Evolutionary conservation across 1,140 invertebrate species (phyloP), one percentile per base, ranked within the genome.

Genomic region (Steinernema feltiae): DNA sequence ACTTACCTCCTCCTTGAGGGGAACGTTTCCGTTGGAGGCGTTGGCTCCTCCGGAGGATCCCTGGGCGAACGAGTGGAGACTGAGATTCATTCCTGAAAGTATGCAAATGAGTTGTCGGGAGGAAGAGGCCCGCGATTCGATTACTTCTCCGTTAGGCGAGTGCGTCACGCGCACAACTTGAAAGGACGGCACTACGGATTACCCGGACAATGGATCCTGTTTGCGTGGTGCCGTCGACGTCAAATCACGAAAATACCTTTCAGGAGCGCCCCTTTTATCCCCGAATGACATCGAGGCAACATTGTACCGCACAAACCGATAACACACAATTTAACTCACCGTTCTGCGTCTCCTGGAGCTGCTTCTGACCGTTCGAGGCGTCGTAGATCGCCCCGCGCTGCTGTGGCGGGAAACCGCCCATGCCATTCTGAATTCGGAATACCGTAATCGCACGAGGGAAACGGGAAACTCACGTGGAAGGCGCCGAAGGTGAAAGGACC

Each of bases 61-160:
- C 24, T 63, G 53, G 53, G 53, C 53, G 53, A 63, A 63, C 24
- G 53, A 63, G 53, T 63, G 53, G 12, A 63, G 53, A 21, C 53
- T 63, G 53, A 63, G 53, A 21, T 63, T 63, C 53, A 63, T 63
- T 7, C 53, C 53, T 63, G 35, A 27, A 63, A 63, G 12, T 63
- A 63, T 63, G 53, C 53, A 63, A 63, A 63, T 63, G 53, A 63
- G 53, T 41, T n/a, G n/a, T n/a, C n/a, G n/a, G n/a, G n/a, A n/a
- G n/a, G n/a, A n/a, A n/a, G n/a, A n/a, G n/a, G n/a, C n/a, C n/a
- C 53, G 53, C 12, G 53, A 15, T 63, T 27, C 53, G 53, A 63
- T 27, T 41, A 41, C 35, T 41, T 18, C 7, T 7, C 35, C 7
- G 7, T 18, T 7, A 7, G 7, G 35, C 35, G 35, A 63, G n/a